Evolutionary conservation across 2,113 vertebrate species (phyloP).

Genomic region (Lasiurus borealis): DNA sequence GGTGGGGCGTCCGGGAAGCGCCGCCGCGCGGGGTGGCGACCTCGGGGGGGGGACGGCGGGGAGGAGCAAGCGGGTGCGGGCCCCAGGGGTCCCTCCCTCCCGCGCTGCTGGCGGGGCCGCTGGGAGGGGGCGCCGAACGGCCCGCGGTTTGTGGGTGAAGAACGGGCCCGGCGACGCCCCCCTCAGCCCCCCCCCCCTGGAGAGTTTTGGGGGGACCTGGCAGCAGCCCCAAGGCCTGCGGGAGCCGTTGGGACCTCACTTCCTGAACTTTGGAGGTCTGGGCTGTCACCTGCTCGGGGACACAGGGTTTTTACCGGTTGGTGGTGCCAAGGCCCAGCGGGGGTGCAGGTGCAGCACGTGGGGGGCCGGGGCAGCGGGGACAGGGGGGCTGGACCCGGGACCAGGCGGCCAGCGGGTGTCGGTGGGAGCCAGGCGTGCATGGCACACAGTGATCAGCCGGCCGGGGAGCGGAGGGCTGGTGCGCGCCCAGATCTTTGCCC

Average conservation of each 20-base stretch:
- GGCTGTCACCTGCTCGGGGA: not conserved
- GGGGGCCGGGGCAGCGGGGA: rapidly evolving
- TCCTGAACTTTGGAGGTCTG: not conserved
- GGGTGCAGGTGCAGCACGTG: not conserved
- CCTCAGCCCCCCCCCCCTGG: no score
- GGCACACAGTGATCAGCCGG: not conserved
- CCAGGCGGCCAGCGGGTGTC: no score
- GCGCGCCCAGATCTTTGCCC: not conserved
- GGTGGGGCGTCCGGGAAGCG: not conserved
- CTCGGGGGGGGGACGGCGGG: not conserved
- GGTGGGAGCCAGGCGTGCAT: not conserved
- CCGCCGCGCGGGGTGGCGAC: not conserved
- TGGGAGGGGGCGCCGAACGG: not conserved
- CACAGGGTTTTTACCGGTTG: not conserved
- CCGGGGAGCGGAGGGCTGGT: not conserved
- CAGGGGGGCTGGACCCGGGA: no score
- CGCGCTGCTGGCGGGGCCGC: not conserved
- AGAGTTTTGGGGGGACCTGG: not conserved
- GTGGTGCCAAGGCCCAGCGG: not conserved
- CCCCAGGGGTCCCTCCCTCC: no score
- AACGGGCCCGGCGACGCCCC: not conserved
- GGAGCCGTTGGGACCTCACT: not conserved
- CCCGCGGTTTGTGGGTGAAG: not conserved
- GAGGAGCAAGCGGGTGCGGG: constrained; percentile 54
- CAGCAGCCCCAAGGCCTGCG: no score